Base-by-base conservation (phyloP, 2,888 invertebrate genomes). In the Ectemnius cavifrons region DNA sequence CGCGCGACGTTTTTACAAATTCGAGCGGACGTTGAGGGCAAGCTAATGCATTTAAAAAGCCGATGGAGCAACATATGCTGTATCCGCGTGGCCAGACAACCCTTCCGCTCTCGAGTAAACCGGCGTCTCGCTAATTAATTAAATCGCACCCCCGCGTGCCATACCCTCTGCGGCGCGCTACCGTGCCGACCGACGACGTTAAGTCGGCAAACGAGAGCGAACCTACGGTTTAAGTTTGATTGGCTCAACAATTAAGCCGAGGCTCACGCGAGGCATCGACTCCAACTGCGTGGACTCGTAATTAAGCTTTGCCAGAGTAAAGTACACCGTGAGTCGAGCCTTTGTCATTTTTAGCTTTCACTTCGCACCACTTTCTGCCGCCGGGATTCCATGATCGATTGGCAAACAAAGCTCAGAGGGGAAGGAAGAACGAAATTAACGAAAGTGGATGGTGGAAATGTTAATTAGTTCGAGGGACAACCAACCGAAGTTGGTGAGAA, bases 101-200 rank as follows among this genome's bases (percentile, higher is more conserved):
- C 71, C 73, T 73, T 75, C 68, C 63, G 56, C 67, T 63, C 65
- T 57, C 67, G 61, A 66, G 58, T 61, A 68, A 37, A 73, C 71
- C 68, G 62, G 63, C 70, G 71, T 67, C 65, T 73, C 71, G 71
- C 75, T 78, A 79, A 79, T 79, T 79, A 79, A 79, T 79, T 79
- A 79, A 79, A 79, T 79, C 73, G 79, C 77, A 66, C 72, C 66
- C 66, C 69, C 56, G 56, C 28, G 75, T 69, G 58, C 49, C 64
- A 65, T 63, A 69, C 45, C 64, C 68, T 56, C 45, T 49, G 27
- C 64, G 56, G 52, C 52, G 52, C 52, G 16, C 52, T 37, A 8
- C 8, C 37, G 37, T 37, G 37, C 14, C 52, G 16, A 16, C 52
- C n/a, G 59, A 52, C 62, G 75, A 61, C 69, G 60, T 62, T 74